Evolutionary conservation across 2,888 invertebrate genomes (phyloP).

Genomic region (Tachina grossa): DNA sequence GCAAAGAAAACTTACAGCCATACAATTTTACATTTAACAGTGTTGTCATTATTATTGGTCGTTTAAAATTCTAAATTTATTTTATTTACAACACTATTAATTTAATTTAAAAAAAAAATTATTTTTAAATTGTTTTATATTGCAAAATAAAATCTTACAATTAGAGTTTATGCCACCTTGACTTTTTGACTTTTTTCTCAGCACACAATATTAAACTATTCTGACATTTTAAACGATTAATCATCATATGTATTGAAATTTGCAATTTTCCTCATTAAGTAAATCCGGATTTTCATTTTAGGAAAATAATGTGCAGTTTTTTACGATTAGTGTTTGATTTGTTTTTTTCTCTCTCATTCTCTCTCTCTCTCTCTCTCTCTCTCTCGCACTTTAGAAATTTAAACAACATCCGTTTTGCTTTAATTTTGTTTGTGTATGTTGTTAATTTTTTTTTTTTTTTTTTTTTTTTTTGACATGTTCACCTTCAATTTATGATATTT

Average conservation of each 20-base stretch:
- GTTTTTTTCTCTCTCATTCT: slow-evolving; percentile 17
- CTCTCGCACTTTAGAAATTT: neutral
- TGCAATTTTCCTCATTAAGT: slow-evolving; percentile 42
- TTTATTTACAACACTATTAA: too few relatives aligned
- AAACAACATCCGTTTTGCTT: slow-evolving; percentile 67
- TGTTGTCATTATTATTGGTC: too few relatives aligned
- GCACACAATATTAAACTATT: slow-evolving; percentile 2
- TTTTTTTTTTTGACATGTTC: slow-evolving; percentile 46
- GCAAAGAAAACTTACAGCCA: too few relatives aligned
- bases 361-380: slow-evolving; percentile 5
- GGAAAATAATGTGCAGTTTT: slow-evolving; percentile 44
- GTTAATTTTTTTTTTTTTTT: slow-evolving; percentile 32
- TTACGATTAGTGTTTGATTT: slow-evolving; percentile 31
- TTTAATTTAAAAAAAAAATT: neutral
- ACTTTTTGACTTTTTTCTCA: slow-evolving; percentile 26
- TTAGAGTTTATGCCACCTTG: slow-evolving; percentile 16
- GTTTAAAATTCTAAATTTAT: too few relatives aligned
- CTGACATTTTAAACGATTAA: slow-evolving; percentile 11
- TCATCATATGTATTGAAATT: slow-evolving; percentile 15
- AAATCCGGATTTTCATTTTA: slow-evolving; percentile 45
- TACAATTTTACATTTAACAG: too few relatives aligned
- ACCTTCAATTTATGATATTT: slow-evolving; percentile 61
- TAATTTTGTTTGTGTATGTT: slow-evolving; percentile 39
- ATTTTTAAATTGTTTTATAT: neutral
- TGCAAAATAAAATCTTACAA: neutral